Base-by-base conservation (phyloP, 2,797 vertebrate species). In the Limnodromus scolopaceus region DNA sequence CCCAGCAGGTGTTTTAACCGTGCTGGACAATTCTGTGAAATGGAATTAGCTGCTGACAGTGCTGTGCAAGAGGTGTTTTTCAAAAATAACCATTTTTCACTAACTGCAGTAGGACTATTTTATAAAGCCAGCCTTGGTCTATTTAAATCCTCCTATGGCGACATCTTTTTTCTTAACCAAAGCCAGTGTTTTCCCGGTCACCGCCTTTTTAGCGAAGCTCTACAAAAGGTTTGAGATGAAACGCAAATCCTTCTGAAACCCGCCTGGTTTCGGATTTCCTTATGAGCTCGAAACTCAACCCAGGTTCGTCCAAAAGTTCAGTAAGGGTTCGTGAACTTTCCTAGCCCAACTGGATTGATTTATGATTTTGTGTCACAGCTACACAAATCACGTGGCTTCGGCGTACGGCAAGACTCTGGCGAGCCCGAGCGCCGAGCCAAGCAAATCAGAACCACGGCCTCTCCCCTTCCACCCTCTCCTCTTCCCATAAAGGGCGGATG, bases 291-390 rank as follows among this genome's bases (percentile, higher is more conserved):
- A 97, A 94, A 96, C 91, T 95, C 24, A 58, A 97, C 78, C 92
- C 93, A 93, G 30, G 22, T 93, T 96, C 39, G 46, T 85, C 95
- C 92, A 95, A 81, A 96, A 93, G 95, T 96, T 96, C 96, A 96
- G 74, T 72, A 49, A 85, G 86, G 92, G 96, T 97, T 96, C 84
- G 61, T 97, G 96, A 97, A 97, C 96, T 94, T 91, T 94, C 57
- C 86, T 81, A 88, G 92, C 91, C 86, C 89, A 96, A 94, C 87
- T 80, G 88, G 78, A 82, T 91, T 97, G 96, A 96, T 96, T 97
- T 97, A 96, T 93, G 83, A 34, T 61, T 88, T 94, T 84, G 58
- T 96, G 94, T 94, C 87, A 89, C 80, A 92, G 84, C 89, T 84
- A 83, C 81, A 89, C 76, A 72, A 83, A 84, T 81, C 94, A 96